These are phyloP conservation scores for Scelioninae gen. 2 DNA, from an alignment of 2,888 invertebrate species.

Conservation along the genomic window DNA sequence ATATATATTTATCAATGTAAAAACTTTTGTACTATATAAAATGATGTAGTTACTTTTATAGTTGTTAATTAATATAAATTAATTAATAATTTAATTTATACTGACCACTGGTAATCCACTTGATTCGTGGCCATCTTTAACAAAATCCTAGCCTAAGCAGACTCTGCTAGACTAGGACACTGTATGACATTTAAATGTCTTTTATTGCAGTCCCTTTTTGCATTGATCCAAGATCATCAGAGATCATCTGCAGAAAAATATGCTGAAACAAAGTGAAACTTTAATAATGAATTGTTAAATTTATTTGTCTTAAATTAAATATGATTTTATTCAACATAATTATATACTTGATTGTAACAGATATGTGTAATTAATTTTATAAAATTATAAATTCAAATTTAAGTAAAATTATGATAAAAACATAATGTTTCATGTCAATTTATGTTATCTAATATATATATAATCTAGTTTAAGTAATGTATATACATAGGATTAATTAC, in stretches of 20 bases:
- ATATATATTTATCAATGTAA: no score
- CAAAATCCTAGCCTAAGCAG: conserved; percentile 71
- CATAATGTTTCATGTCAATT: no score
- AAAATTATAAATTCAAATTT: no score
- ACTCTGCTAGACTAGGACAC: conserved; percentile 69
- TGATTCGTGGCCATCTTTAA: conserved; percentile 76
- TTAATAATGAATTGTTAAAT: conserved; percentile 2
- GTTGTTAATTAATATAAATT: background rate
- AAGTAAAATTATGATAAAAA: no score
- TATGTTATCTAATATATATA: no score
- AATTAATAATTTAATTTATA: conserved; percentile 41
- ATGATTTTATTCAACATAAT: no score
- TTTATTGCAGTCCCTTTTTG: conserved; percentile 65
- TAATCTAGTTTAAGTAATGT: no score
- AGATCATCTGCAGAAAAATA: conserved; percentile 71
- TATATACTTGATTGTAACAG: no score
- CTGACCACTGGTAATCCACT: conserved; percentile 77
- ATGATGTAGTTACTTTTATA: background rate
- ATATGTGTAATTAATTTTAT: no score
- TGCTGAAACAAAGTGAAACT: conserved; percentile 37
- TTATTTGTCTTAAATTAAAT: no score
- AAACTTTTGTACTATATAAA: no score
- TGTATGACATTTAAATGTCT: conserved; percentile 71
- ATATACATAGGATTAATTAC: no score
- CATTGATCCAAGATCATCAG: conserved; percentile 64